phyloP scores from a whole-genome alignment of 2,113 vertebrate genomes.

The Scalopus aquaticus region DNA sequence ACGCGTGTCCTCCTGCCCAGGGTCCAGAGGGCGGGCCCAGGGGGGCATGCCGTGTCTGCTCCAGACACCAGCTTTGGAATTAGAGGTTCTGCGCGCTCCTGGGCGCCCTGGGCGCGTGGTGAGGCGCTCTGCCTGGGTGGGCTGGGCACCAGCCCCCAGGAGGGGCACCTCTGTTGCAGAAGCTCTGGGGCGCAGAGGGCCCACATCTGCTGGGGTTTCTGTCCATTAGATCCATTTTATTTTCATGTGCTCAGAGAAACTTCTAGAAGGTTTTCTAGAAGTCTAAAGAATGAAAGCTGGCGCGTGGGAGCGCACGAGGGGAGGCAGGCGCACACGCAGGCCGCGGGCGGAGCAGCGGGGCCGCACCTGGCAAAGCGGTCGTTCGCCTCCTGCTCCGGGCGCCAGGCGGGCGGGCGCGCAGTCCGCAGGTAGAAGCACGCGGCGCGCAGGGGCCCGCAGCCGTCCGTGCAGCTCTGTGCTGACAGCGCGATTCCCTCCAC shows the following conservation, averaged over 20 bases:
- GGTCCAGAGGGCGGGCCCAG: too few relatives aligned
- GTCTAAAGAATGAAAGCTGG: not conserved
- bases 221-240: not conserved
- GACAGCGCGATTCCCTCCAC: conserved; percentile 90
- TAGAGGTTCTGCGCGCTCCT: too few relatives aligned
- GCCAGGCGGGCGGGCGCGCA: conserved; percentile 81
- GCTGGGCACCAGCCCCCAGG: not conserved
- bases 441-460: not conserved
- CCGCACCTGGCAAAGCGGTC: conserved; percentile 86
- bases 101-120: too few relatives aligned
- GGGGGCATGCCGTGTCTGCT: too few relatives aligned
- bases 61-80: too few relatives aligned
- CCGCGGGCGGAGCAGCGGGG: too few relatives aligned
- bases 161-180: not conserved
- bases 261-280: too few relatives aligned
- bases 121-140: too few relatives aligned
- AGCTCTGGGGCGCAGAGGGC: not conserved
- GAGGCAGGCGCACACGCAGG: not conserved
- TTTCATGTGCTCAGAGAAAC: not conserved
- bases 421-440: conserved; percentile 87
- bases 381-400: conserved; percentile 75
- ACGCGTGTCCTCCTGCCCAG: too few relatives aligned
- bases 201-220: not conserved
- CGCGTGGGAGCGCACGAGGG: not conserved
- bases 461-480: conserved; percentile 78